Evolutionary conservation across 2,888 invertebrate species (phyloP), one percentile per base, ranked within the genome.

Genomic region (Parnassius smintheus): DNA sequence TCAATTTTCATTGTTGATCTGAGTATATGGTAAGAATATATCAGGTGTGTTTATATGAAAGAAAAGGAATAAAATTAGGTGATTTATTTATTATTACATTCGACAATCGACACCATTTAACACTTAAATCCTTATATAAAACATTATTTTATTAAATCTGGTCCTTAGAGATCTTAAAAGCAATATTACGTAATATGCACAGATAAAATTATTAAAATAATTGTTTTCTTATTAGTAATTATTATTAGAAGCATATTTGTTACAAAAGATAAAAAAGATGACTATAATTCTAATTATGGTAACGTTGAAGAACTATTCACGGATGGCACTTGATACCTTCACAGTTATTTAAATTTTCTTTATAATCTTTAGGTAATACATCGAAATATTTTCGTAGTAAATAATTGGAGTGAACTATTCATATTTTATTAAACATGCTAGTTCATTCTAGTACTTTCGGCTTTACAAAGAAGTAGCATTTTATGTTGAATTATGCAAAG

Each of bases 81-180:
- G 42, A 59, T 63, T 63, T 56, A 62, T 63, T 64, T 35, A 59
- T 59, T 64, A 59, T 64, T 64, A 55, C 49, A 44, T 50, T n/a
- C 25, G 48, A 59, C 48, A 63, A 59, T 59, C 48, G 42, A 56
- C 52, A 59, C 51, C 51, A 35, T 35, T 41, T 41, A 64, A 59
- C 59, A 64, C 56, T 52, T 52, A 56, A 48, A 42, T 44, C 11
- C 62, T 64, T 64, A 64, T 35, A 35, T n/a, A 59, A 52, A 56
- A 51, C 35, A 52, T 59, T 57, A 51, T 56, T 55, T 59, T 62
- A 56, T 52, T 56, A 59, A 59, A 42, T 56, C 52, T 59, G 63
- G 22, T 59, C 56, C 46, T 49, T 46, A 42, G 56, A 64, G 59
- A 59, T 56, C 63, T 59, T 64, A 64, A 9, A 59, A 59, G 48